Percentiles rank a stretch among this genome's conserved stretches.
Evolutionary conservation across 2,888 invertebrate genomes (phyloP).

Genomic region (Tetrapedia diversipes): DNA sequence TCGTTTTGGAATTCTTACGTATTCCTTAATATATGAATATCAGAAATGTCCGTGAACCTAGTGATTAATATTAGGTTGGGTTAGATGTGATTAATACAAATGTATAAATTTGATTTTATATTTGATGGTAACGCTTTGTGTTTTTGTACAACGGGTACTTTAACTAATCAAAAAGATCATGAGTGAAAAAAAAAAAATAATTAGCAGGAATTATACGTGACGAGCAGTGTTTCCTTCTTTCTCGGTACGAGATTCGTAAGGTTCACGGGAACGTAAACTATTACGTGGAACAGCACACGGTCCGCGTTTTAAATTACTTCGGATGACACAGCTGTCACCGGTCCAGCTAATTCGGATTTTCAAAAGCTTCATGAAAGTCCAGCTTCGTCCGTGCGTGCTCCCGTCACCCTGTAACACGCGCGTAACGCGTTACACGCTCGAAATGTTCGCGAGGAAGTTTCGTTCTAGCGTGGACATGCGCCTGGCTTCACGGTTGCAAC

Average conservation of each 20-base stretch:
- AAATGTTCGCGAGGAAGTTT: slow-evolving; percentile 29
- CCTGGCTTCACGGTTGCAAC: slow-evolving; percentile 1
- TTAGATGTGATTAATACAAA: too few species aligned
- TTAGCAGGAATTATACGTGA: too few species aligned
- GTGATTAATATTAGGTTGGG: too few species aligned
- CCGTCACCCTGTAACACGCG: slow-evolving; percentile 29
- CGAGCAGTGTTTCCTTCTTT: neutral
- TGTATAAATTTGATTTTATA: too few species aligned
- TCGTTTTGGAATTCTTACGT: too few species aligned
- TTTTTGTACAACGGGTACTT: too few species aligned
- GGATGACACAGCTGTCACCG: slow-evolving; percentile 39
- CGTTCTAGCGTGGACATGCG: slow-evolving; percentile 4
- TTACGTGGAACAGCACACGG: slow-evolving; percentile 8
- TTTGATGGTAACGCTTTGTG: too few species aligned
- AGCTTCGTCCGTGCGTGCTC: neutral
- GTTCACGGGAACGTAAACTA: neutral
- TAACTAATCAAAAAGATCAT: too few species aligned
- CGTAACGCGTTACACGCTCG: slow-evolving; percentile 33
- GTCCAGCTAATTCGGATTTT: slow-evolving; percentile 43
- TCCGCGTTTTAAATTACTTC: slow-evolving; percentile 29
- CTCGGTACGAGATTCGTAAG: neutral
- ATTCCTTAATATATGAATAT: too few species aligned
- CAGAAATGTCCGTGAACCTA: too few species aligned
- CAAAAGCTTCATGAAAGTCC: slow-evolving; percentile 44
- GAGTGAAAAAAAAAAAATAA: too few species aligned